Percentiles rank a stretch among this genome's conserved stretches.
Conservation (phyloP, 1,140 invertebrate species). For the Vollenhovia emeryi region DNA sequence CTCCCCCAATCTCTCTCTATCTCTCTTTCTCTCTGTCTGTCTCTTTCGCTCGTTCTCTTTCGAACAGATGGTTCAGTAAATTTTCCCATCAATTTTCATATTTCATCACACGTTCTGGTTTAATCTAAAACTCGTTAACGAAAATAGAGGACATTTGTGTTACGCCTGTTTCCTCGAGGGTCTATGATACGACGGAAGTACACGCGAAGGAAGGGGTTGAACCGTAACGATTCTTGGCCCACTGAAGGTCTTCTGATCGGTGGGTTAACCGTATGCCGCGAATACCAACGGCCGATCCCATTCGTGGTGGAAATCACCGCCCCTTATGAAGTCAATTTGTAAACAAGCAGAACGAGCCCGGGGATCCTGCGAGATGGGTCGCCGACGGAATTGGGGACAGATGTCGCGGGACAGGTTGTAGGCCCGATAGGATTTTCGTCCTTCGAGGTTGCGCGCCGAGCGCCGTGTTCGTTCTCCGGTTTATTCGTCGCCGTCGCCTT, state of each 20-base stretch:
- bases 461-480: slow-evolving; percentile 31
- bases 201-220: slow-evolving; percentile 8
- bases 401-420: slow-evolving; percentile 63
- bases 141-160: slow-evolving; percentile 23
- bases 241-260: background rate
- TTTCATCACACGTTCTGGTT: slow-evolving; percentile 35
- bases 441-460: slow-evolving; percentile 17
- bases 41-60: background rate
- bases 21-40: background rate
- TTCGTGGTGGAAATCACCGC: slow-evolving; percentile 64
- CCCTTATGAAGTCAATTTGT: slow-evolving; percentile 52
- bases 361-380: slow-evolving; percentile 5
- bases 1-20: background rate
- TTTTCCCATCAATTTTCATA: background rate
- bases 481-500: slow-evolving; percentile 53
- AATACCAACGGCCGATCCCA: background rate
- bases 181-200: background rate
- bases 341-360: slow-evolving; percentile 65
- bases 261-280: slow-evolving; percentile 57
- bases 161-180: slow-evolving; percentile 16
- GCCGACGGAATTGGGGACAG: slow-evolving; percentile 44
- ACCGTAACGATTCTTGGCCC: slow-evolving; percentile 7
- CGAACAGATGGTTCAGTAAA: background rate
- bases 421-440: slow-evolving; percentile 42
- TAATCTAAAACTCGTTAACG: slow-evolving; percentile 30